Evolutionary conservation across 2,797 vertebrate genomes (phyloP), one percentile per base, ranked within the genome.

Genomic region (Poeciliopsis turneri): DNA sequence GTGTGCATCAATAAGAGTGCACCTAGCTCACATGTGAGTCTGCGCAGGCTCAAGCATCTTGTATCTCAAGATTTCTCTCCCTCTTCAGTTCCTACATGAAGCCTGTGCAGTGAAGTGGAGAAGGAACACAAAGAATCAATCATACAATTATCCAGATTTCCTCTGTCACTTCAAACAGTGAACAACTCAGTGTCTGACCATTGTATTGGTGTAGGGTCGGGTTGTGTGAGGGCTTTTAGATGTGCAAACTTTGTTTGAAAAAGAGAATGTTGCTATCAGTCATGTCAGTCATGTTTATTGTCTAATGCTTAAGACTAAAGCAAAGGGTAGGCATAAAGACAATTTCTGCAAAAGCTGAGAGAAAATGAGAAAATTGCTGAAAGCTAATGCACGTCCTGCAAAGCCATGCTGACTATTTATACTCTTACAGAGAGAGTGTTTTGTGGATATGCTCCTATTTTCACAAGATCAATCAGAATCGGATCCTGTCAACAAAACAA

Each of bases 91-190:
- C 84, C 90, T 87, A 91, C 94, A 93, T 91, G 90, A 93, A 92
- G 90, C 90, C 87, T 90, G 90, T 78, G 89, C 91, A 66, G 84
- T 91, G 87, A 90, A 94, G 92, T 93, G 91, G 83, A 90, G 74
- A 81, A 86, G 84, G 82, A 92, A 90, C 89, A 93, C 92, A 92
- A 86, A 91, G 92, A 94, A 94, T 95, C 94, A 94, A 94, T 95
- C 91, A 90, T 86, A 91, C 92, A 95, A 94, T 95, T 95, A 95
- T 93, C 90, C 90, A 90, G 91, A 95, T 95, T 92, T 92, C 87
- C 77, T 86, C 90, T 90, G 91, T 92, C 93, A 93, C 92, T 93
- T 94, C 88, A 87, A 91, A 93, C 82, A 33, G 82, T 86, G 78
- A 82, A 79, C 79, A 88, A 81, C 78, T 88, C 84, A 45, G 71